A percentile compares a stretch with the other conserved stretches of the same genome.
These are phyloP conservation scores for Fragum sueziense DNA, from an alignment of 2,888 invertebrate species.

Conservation along the genomic window DNA sequence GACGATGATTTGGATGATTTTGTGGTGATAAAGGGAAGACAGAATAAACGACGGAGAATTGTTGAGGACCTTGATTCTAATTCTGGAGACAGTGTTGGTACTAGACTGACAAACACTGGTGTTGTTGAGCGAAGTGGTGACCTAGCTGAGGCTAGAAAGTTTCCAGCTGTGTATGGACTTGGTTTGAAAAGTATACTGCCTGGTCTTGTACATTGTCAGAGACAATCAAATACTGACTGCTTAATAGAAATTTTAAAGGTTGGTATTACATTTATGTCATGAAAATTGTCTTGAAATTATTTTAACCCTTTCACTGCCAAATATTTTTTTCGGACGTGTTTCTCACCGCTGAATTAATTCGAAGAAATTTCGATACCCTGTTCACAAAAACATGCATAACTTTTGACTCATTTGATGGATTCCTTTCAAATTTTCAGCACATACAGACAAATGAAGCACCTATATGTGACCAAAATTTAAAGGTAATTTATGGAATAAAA, in stretches of 20 bases:
- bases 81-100: slow-evolving; percentile 23
- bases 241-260: slow-evolving; percentile 44
- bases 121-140: not conserved
- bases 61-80: slow-evolving; percentile 69
- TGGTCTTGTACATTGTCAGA: slow-evolving; percentile 16
- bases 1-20: slow-evolving; percentile 67
- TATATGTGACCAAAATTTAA: too few relatives aligned
- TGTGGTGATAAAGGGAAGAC: slow-evolving; percentile 62
- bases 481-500: too few relatives aligned
- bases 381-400: too few relatives aligned
- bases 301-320: too few relatives aligned
- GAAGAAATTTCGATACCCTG: too few relatives aligned
- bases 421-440: too few relatives aligned
- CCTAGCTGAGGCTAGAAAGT: slow-evolving; percentile 26
- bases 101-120: not conserved
- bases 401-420: too few relatives aligned
- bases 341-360: too few relatives aligned
- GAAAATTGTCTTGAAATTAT: too few relatives aligned
- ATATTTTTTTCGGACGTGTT: too few relatives aligned
- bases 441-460: too few relatives aligned
- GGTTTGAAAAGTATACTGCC: slow-evolving; percentile 35
- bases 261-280: too few relatives aligned
- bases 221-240: slow-evolving; percentile 20
- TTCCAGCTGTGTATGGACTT: slow-evolving; percentile 45
- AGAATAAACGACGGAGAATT: slow-evolving; percentile 54